phyloP scores from a whole-genome alignment of 2,888 invertebrate species.

The Capitulum mitella region DNA sequence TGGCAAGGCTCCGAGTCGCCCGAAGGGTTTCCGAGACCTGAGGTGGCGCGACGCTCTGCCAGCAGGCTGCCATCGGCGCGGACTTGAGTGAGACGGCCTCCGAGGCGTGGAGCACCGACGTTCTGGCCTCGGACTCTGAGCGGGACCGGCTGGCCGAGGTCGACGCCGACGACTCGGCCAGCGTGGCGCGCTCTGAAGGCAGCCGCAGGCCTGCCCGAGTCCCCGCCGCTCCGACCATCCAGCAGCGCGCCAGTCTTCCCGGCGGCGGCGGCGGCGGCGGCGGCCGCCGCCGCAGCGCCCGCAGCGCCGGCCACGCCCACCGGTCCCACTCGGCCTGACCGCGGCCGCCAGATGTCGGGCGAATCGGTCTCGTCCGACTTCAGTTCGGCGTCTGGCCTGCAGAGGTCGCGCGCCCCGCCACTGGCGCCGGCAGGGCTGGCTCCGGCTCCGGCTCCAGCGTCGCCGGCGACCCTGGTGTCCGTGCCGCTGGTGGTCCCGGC shows the following conservation, averaged over 20 bases:
- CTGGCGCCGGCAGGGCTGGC: neutral
- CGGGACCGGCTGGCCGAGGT: slow-evolving; percentile 69
- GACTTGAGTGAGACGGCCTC: slow-evolving; percentile 88
- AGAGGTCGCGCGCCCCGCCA: neutral
- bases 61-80: slow-evolving; percentile 28
- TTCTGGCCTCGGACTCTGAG: slow-evolving; percentile 84
- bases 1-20: no score
- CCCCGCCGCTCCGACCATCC: slow-evolving; percentile 29
- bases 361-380: slow-evolving; percentile 23
- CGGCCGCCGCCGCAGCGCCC: neutral
- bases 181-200: slow-evolving; percentile 65
- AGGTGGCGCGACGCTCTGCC: slow-evolving; percentile 11
- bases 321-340: slow-evolving; percentile 28
- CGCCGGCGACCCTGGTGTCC: neutral
- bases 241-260: slow-evolving; percentile 29
- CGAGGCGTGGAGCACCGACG: slow-evolving; percentile 98
- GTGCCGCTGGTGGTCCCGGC: no score
- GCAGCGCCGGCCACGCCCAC: slow-evolving; percentile 26
- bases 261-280: slow-evolving; percentile 30
- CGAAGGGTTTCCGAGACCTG: no score
- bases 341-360: slow-evolving; percentile 27
- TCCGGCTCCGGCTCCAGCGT: neutral
- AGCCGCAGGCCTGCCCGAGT: slow-evolving; percentile 40
- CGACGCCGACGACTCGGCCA: slow-evolving; percentile 56
- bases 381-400: slow-evolving; percentile 12